These are phyloP conservation scores for Hystrix brachyura DNA, from an alignment of 2,113 vertebrate species.

Conservation along the genomic window DNA sequence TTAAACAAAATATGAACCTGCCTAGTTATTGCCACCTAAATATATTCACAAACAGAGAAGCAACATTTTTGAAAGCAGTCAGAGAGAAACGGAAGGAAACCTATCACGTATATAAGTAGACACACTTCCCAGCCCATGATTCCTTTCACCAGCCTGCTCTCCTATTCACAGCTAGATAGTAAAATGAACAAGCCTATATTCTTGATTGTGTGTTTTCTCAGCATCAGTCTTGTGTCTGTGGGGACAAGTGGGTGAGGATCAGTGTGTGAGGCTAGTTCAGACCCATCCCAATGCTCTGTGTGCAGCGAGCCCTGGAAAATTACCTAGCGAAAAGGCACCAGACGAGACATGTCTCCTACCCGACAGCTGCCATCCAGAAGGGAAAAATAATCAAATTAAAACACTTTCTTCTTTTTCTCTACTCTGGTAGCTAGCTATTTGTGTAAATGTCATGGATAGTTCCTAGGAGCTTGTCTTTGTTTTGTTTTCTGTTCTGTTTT, in stretches of 20 bases:
- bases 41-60: constrained; percentile 36
- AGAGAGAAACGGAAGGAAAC: constrained; percentile 79
- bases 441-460: constrained; percentile 65
- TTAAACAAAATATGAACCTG: constrained; percentile 76
- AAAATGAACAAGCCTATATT: constrained; percentile 76
- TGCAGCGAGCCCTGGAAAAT: constrained; percentile 66
- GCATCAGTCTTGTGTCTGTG: constrained; percentile 66
- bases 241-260: constrained; percentile 65
- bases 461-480: constrained; percentile 70
- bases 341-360: constrained; percentile 70
- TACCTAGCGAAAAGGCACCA: constrained; percentile 68
- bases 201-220: constrained; percentile 71
- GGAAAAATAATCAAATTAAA: constrained; percentile 68
- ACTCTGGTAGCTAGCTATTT: constrained; percentile 69
- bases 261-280: constrained; percentile 61
- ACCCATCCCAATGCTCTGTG: constrained; percentile 48
- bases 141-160: constrained; percentile 79
- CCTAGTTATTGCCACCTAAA: constrained; percentile 67
- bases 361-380: constrained; percentile 71
- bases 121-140: constrained; percentile 72
- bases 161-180: constrained; percentile 77
- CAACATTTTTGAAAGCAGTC: constrained; percentile 80
- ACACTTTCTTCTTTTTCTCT: constrained; percentile 76
- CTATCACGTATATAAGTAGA: constrained; percentile 52
- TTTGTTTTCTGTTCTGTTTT: constrained; percentile 72